Evolutionary conservation across 1,140 invertebrate species (phyloP).

Genomic region (Eupeodes corollae): DNA sequence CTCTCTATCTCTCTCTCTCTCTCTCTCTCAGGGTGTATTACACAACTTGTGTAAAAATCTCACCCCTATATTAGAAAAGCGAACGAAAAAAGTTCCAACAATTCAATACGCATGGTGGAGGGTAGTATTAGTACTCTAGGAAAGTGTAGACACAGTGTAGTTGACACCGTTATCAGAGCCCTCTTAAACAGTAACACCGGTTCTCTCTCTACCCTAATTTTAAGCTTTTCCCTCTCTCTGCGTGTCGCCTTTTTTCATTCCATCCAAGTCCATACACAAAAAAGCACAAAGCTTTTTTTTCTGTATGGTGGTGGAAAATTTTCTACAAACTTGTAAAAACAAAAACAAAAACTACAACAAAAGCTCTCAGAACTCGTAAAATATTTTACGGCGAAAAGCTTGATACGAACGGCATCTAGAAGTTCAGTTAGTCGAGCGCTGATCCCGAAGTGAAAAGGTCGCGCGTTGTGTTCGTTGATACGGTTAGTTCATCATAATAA

Average conservation of each 20-base stretch:
- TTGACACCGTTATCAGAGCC: too few species aligned
- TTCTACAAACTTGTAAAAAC: background rate
- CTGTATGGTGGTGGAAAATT: background rate
- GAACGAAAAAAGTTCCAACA: too few species aligned
- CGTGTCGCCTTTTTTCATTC: background rate
- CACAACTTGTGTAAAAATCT: too few species aligned
- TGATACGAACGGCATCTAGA: background rate
- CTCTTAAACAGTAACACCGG: too few species aligned
- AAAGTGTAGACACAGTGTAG: too few species aligned
- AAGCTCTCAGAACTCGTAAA: background rate
- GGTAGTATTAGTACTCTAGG: too few species aligned
- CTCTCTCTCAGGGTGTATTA: too few species aligned
- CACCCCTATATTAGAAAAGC: too few species aligned
- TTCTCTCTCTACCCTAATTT: background rate
- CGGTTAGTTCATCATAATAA: background rate
- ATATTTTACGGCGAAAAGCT: background rate
- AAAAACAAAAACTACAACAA: too few species aligned
- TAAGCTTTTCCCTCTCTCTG: background rate
- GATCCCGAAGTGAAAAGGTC: conserved; percentile 3
- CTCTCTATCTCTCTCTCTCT: too few species aligned
- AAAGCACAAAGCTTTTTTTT: background rate
- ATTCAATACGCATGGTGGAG: too few species aligned
- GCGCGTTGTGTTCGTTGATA: background rate
- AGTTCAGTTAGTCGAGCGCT: conserved; percentile 1
- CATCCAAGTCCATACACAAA: too few species aligned